Percentiles rank a stretch among this genome's conserved stretches.
phyloP scores from a whole-genome alignment of 2,797 vertebrate genomes.

The Notolepis coatsorum region DNA sequence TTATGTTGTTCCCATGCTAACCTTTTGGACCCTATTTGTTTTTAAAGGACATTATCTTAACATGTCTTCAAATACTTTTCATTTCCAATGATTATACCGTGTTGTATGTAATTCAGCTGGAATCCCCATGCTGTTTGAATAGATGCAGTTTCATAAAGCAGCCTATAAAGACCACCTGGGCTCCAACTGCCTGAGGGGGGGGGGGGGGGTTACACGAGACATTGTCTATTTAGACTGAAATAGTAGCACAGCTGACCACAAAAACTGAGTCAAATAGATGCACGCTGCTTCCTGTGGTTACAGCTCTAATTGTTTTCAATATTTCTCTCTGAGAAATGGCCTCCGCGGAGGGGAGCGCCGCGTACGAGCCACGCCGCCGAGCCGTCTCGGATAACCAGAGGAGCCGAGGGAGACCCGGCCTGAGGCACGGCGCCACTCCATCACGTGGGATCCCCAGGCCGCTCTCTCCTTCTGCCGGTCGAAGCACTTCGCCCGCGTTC shows the following conservation, averaged over 20 bases:
- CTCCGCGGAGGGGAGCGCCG: neutral
- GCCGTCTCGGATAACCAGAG: no score
- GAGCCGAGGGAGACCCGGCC: neutral
- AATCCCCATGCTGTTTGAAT: slow-evolving; percentile 35
- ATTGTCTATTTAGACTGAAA: slow-evolving; percentile 27
- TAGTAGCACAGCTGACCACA: slow-evolving; percentile 3
- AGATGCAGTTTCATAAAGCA: slow-evolving; percentile 22
- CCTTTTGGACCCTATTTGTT: slow-evolving; percentile 36
- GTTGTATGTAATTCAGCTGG: slow-evolving; percentile 23
- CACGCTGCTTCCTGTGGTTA: slow-evolving; percentile 5
- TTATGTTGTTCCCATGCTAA: slow-evolving; percentile 38
- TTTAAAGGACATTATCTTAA: slow-evolving; percentile 44
- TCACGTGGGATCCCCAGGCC: neutral
- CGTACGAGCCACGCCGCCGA: neutral
- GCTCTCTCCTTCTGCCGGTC: neutral
- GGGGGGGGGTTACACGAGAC: slow-evolving; percentile 28
- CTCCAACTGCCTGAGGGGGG: slow-evolving; percentile 23
- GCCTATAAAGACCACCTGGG: slow-evolving; percentile 35
- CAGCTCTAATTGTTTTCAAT: neutral
- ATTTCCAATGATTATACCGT: slow-evolving; percentile 29
- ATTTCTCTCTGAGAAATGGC: neutral
- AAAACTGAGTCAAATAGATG: slow-evolving; percentile 15
- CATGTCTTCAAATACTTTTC: no score
- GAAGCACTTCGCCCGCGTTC: neutral
- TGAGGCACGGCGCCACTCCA: neutral